Percentiles rank a stretch among this genome's conserved stretches.
These are phyloP conservation scores for Oreotragus oreotragus DNA, from an alignment of 2,113 vertebrate species.

Conservation along the genomic window DNA sequence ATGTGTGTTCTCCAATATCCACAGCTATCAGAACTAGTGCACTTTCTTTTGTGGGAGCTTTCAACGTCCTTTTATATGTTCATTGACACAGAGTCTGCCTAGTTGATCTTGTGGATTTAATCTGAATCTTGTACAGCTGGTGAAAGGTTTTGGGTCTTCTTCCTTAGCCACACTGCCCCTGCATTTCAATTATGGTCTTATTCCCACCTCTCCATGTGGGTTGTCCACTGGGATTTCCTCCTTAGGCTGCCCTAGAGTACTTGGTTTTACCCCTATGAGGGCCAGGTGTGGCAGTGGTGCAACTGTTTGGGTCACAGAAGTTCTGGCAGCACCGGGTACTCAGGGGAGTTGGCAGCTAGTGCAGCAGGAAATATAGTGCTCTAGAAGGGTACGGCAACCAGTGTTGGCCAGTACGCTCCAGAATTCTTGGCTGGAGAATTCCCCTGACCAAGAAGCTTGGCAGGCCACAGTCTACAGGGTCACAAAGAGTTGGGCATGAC, in stretches of 20 bases:
- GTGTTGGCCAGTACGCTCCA: neutral
- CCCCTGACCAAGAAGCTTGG: neutral
- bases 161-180: neutral
- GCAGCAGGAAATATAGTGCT: neutral
- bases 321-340: neutral
- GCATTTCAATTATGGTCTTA: neutral
- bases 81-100: neutral
- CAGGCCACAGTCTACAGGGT: neutral
- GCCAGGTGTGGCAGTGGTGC: neutral
- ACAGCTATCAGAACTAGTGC: neutral
- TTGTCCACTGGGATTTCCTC: neutral
- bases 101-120: neutral
- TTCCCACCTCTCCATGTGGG: neutral
- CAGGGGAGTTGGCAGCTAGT: accelerated
- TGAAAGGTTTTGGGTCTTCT: neutral
- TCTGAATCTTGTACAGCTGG: neutral
- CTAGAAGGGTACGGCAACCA: neutral
- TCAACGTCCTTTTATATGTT: neutral
- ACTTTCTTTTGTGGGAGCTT: neutral
- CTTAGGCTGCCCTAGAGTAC: neutral
- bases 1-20: neutral
- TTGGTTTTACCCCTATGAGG: neutral
- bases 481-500: neutral
- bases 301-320: accelerated
- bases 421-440: neutral